Base-by-base conservation (phyloP, 1,140 invertebrate genomes). In the Araneus ventricosus region DNA sequence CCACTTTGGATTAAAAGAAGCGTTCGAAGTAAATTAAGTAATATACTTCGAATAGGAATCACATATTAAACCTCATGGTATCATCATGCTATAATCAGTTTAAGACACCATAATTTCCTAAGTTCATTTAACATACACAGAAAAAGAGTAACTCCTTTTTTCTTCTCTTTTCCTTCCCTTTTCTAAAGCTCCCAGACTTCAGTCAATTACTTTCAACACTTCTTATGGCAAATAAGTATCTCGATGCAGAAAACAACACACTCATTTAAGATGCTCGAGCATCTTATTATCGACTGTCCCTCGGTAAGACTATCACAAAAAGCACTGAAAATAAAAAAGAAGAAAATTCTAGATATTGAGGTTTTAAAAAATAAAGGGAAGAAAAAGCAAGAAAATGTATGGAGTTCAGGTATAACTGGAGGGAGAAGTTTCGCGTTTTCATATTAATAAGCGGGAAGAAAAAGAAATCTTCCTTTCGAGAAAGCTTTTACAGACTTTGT, bases 141-240 rank as follows among this genome's bases (percentile, higher is more conserved):
- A n/a, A n/a, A n/a, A n/a, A n/a, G n/a, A n/a, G n/a, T n/a, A n/a
- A n/a, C n/a, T n/a, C n/a, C n/a, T n/a, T n/a, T n/a, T n/a, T n/a
- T n/a, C n/a, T n/a, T n/a, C n/a, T n/a, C n/a, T n/a, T n/a, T n/a
- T n/a, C n/a, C n/a, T n/a, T n/a, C n/a, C n/a, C n/a, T n/a, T n/a
- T n/a, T n/a, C n/a, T n/a, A n/a, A n/a, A 57, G 17, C 17, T 10
- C 17, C 1, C 17, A 17, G 17, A 8, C n/a, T 75, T n/a, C 67
- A 30, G 22, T n/a, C 67, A 75, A 75, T 75, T 75, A 75, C 67
- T 75, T 34, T 75, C 34, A 75, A 75, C 67, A 75, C 67, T 75
- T 75, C 27, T 75, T n/a, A 30, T 27, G 34, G 22, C 52, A 57
- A 57, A 75, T n/a, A 75, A 30, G 67, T 75, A 30, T 75, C 67